Evolutionary conservation across 2,797 vertebrate genomes (phyloP).

Genomic region (Echiichthys vipera): DNA sequence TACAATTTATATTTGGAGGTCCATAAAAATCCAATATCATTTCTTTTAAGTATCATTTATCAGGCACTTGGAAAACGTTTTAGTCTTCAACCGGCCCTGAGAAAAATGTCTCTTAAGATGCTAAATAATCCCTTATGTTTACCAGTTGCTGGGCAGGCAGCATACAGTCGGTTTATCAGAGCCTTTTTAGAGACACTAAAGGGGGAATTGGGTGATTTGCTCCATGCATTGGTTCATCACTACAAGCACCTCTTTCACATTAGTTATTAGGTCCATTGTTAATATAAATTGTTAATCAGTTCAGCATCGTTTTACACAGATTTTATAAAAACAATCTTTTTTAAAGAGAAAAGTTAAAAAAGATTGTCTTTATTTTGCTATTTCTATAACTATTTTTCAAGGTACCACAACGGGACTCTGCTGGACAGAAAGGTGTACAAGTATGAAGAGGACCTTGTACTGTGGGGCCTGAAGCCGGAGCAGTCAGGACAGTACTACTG

Average conservation of each 20-base stretch:
- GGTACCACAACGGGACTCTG: constrained; percentile 96
- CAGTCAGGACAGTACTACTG: constrained; percentile 93
- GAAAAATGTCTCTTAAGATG: background rate
- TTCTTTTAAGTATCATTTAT: constrained; percentile 1
- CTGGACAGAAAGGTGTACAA: constrained; percentile 84
- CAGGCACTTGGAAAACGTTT: background rate
- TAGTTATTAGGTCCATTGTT: too few species aligned
- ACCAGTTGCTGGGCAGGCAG: background rate
- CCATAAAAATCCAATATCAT: background rate
- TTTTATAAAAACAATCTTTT: too few species aligned
- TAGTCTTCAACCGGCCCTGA: background rate
- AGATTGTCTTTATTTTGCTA: background rate
- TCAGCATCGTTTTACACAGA: background rate
- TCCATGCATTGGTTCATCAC: too few species aligned
- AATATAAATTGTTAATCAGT: too few species aligned
- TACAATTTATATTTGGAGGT: background rate
- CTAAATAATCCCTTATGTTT: background rate
- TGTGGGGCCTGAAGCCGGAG: constrained; percentile 80
- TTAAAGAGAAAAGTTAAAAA: background rate
- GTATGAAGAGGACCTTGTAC: constrained; percentile 85
- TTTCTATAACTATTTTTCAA: constrained; percentile 58
- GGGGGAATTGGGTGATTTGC: too few species aligned
- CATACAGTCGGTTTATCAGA: too few species aligned
- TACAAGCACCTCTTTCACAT: too few species aligned
- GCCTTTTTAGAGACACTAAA: too few species aligned